Evolutionary conservation across 2,797 vertebrate genomes (phyloP).

Genomic region (Pipistrellus nathusii): DNA sequence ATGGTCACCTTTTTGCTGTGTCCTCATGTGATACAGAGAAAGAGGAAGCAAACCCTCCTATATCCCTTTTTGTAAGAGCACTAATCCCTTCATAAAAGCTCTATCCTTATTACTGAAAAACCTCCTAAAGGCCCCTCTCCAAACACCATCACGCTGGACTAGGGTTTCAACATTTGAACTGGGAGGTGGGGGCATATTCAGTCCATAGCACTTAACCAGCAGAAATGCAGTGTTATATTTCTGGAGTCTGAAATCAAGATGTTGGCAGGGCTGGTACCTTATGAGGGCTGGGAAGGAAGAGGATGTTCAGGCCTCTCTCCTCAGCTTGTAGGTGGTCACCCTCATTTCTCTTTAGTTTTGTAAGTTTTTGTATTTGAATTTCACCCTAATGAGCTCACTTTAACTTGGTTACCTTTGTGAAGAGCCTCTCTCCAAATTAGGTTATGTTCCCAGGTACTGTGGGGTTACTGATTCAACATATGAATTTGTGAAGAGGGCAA

Average conservation of each 20-base stretch:
- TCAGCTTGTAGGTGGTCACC: neutral
- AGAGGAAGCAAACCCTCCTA: neutral
- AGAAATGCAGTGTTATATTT: neutral
- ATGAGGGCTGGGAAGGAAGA: neutral
- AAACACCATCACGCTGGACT: neutral
- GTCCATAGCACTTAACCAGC: neutral
- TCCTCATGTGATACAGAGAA: neutral
- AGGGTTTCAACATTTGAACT: neutral
- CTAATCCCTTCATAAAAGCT: neutral
- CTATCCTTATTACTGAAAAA: neutral
- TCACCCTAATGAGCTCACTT: neutral
- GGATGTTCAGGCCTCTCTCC: neutral
- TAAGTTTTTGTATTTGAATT: neutral
- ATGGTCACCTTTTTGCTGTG: neutral
- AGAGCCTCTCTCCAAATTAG: neutral
- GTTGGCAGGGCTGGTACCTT: neutral
- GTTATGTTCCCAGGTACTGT: neutral
- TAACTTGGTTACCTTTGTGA: neutral
- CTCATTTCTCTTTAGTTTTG: neutral
- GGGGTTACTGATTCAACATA: neutral
- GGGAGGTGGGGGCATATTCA: neutral
- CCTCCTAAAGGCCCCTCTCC: neutral
- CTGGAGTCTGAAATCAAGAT: neutral
- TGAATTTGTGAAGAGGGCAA: neutral
- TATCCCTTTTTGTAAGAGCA: neutral